Base-by-base conservation (phyloP, 2,888 invertebrate species). In the Temnothorax rugatulus region DNA sequence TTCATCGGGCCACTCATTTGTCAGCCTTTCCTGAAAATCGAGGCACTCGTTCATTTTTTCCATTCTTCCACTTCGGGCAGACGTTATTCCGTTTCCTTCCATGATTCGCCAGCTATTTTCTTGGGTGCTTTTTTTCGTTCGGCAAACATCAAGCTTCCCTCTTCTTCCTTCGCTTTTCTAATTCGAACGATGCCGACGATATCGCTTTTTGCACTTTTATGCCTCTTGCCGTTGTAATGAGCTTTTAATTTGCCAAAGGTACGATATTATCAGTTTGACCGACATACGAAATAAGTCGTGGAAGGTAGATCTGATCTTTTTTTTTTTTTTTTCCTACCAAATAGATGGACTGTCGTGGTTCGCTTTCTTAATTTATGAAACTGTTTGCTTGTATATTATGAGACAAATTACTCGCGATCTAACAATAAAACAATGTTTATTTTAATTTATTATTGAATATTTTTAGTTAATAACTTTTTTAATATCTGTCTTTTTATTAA, bases 191-290 rank as follows among this genome's bases (percentile, higher is more conserved):
- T 50, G 34, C 63, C 34, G 47, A 13, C 34, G 61, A 29, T 74
- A 74, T 74, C 25, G 25, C 29, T 74, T 74, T 74, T 29, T 44
- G 34, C 25, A 61, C 44, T 47, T 25, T 47, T 2, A 47, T 61
- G 61, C 18, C 13, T 61, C 61, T 47, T 59, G 41, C n/a, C 52
- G 21, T 74, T 29, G 29, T 47, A 74, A 74, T 34, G 61, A 47
- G 74, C 61, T 74, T 61, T 61, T 74, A n/a, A 59, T 74, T 74
- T 61, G 29, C 29, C 15, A 44, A n/a, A 41, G 29, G 8, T 74
- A 41, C 25, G 41, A 59, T 61, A 44, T 74, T 18, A 54, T 57
- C 71, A 61, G 61, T 47, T 61, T 74, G 74, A 25, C n/a, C 44
- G 61, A 44, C 29, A 74, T 44, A 61, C 15, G 25, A n/a, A 59